These are phyloP conservation scores for Anableps anableps DNA, from an alignment of 2,797 vertebrate species.

Conservation along the genomic window DNA sequence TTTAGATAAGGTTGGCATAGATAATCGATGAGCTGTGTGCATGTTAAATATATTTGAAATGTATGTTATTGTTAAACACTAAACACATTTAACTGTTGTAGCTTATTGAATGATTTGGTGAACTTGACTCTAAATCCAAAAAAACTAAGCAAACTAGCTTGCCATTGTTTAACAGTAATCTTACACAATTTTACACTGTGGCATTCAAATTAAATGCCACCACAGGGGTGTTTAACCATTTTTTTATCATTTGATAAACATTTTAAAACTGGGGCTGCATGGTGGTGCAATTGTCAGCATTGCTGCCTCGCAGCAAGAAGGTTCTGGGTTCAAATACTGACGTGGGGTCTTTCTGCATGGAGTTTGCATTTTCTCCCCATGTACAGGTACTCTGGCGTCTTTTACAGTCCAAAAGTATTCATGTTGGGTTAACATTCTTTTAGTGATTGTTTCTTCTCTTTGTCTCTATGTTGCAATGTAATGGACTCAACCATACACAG, in stretches of 20 bases:
- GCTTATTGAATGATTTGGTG: background rate
- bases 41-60: background rate
- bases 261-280: too few species aligned
- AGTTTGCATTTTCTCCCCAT: too few species aligned
- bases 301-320: too few species aligned
- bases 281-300: too few species aligned
- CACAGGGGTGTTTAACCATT: background rate
- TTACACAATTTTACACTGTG: background rate
- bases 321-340: too few species aligned
- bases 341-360: too few species aligned
- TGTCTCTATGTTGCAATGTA: background rate
- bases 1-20: background rate
- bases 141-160: background rate
- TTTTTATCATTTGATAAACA: too few species aligned
- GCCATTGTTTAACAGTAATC: background rate
- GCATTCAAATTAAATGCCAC: background rate
- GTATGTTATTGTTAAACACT: background rate
- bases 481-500: background rate
- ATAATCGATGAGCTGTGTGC: background rate
- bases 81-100: background rate
- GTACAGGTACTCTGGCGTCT: too few species aligned
- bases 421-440: too few species aligned
- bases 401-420: too few species aligned
- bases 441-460: too few species aligned
- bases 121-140: background rate